Conservation (phyloP, 2,797 vertebrate genomes). For the Characodon lateralis region DNA sequence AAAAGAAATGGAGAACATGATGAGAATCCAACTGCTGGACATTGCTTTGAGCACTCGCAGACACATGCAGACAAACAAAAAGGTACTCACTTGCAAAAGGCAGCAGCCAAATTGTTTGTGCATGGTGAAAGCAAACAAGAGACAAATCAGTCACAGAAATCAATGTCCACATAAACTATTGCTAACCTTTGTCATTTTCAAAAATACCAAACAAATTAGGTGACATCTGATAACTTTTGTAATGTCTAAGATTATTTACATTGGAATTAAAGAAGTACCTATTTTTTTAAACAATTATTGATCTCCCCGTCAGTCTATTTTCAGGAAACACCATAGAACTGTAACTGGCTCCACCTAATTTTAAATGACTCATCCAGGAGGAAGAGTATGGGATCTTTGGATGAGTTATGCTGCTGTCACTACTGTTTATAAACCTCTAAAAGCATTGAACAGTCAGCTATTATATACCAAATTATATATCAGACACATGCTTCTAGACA, state of each 20-base stretch:
- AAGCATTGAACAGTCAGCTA: not conserved
- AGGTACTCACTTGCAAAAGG: constrained; percentile 89
- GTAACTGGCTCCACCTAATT: too few species aligned
- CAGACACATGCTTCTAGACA: too few species aligned
- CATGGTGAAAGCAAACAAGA: constrained; percentile 89
- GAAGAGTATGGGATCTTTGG: not conserved
- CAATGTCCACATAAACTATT: constrained; percentile 63
- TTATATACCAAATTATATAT: too few species aligned
- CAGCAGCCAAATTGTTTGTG: constrained; percentile 84
- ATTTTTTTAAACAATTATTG: not conserved
- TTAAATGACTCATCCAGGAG: too few species aligned
- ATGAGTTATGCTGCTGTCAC: not conserved
- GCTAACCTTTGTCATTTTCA: constrained; percentile 19
- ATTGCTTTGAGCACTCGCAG: constrained; percentile 12
- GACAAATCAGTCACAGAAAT: constrained; percentile 94
- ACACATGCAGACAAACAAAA: constrained; percentile 38
- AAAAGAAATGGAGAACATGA: constrained; percentile 49
- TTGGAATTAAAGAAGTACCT: not conserved
- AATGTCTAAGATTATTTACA: not conserved
- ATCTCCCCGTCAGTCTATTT: not conserved
- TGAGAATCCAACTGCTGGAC: constrained; percentile 50
- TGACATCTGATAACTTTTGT: not conserved
- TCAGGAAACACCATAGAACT: not conserved
- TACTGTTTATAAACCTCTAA: not conserved
- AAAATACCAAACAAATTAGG: not conserved